Base-by-base conservation (phyloP, 2,797 vertebrate species). In the Molossus molossus region DNA sequence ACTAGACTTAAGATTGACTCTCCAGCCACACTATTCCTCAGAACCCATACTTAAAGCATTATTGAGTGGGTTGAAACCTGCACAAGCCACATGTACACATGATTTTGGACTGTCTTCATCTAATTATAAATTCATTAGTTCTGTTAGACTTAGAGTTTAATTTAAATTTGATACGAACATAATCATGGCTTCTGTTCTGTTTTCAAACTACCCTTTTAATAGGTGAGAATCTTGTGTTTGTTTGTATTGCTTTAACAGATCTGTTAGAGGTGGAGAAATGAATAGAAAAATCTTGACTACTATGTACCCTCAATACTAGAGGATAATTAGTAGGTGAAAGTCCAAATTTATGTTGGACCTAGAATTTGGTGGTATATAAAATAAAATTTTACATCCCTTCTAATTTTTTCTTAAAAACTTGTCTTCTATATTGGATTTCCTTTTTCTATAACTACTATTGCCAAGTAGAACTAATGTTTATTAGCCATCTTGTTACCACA, bases 121-220 rank as follows among this genome's bases (percentile, higher is more conserved):
- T 95, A 88, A 83, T 90, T 90, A 90, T 69, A 94, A 90, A 76
- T 18, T 57, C 12, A n/a, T 55, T 20, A 69, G 1, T 91, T 94
- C 65, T 89, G 4, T 93, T 55, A 80, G 73, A 95, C 55, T 76
- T 65, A 10, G n/a, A 85, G 25, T 91, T 95, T 91, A 94, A 87
- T 94, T 89, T 93, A 94, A 94, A 67, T 90, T 29, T 92, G 81
- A 33, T 50, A 94, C 65, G 18, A 93, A 40, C 60, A 81, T 67
- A 93, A 37, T 80, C n/a, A 57, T 83, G 5, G 10, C 12, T 91
- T 96, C 50, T 86, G 37, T 79, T 92, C 65, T 23, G 5, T 95
- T 92, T 95, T 87, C 15, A 80, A 75, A 40, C 29, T 67, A 50
- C 21, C 9, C 40, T 73, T 92, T 87, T 92, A 60, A 90, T 12